Evolutionary conservation across 2,888 invertebrate genomes (phyloP), one percentile per base, ranked within the genome.

Genomic region (Cantharis rustica): DNA sequence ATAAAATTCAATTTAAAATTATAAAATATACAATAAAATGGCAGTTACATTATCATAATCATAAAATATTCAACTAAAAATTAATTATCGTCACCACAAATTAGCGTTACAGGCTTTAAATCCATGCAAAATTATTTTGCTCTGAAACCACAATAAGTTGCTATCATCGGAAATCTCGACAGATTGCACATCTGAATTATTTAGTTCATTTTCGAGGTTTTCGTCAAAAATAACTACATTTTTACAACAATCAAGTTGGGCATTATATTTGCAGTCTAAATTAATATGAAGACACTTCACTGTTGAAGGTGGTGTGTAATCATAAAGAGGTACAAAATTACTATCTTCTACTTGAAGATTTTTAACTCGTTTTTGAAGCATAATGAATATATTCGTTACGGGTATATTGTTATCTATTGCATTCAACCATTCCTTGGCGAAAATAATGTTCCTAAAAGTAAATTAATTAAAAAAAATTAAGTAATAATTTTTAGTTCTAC

Each of bases 331-430:
- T 82, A 84, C 88, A 89, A 86, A 89, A 89, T 82, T 89, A 85
- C 79, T 87, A 82, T 80, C 90, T 88, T 0, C 88, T 84, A 82
- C 88, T 88, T 79, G 89, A 89, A 81, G 89, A 89, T n/a, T 85
- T 80, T 73, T 69, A 16, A 31, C 47, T 13, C 61, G 87, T 82
- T 89, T 90, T 81, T 88, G 89, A 10, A 91, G 82, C 76, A 90
- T 89, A n/a, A 90, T 86, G 84, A 88, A 89, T 85, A 90, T 87
- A 79, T 90, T 91, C 17, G 90, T 90, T 31, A 89, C 89, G 20
- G 88, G 81, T 13, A 90, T 78, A 2, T 86, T 83, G n/a, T 86
- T 86, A 79, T 87, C 89, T 79, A 90, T 88, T 13, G 89, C 83
- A 83, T 88, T 81, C 74, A 87, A 87, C 73, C 90, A 83, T 76